Evolutionary conservation across 2,888 invertebrate genomes (phyloP).

Genomic region (Sinelater perroti): DNA sequence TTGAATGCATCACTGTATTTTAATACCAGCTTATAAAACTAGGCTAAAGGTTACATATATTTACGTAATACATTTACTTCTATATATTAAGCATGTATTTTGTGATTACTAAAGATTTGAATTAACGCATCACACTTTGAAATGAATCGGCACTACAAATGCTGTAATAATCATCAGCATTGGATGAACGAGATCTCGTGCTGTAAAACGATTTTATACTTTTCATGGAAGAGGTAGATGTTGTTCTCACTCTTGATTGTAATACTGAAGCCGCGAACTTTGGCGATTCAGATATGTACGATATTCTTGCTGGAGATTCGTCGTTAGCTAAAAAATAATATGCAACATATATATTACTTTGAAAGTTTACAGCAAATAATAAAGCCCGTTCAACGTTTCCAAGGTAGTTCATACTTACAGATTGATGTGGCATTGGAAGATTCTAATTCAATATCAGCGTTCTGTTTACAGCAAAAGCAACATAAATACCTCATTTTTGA

Average conservation of each 20-base stretch:
- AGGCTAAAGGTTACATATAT: too few relatives aligned
- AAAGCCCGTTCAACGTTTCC: too few relatives aligned
- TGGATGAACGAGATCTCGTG: constrained; percentile 28
- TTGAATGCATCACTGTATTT: too few relatives aligned
- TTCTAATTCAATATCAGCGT: neutral
- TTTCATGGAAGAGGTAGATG: constrained; percentile 35
- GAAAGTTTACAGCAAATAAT: neutral
- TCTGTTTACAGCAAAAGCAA: constrained; percentile 28
- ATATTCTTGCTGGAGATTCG: constrained; percentile 5
- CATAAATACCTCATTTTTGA: constrained; percentile 24
- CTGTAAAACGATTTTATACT: constrained; percentile 41
- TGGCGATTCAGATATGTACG: neutral
- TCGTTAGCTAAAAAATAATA: constrained; percentile 4
- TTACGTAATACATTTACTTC: too few relatives aligned
- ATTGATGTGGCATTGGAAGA: neutral
- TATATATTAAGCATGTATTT: too few relatives aligned
- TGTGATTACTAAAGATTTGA: too few relatives aligned
- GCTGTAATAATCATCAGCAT: constrained; percentile 37
- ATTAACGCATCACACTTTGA: neutral
- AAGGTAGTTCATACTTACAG: constrained; percentile 5
- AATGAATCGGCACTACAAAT: constrained; percentile 39
- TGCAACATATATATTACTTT: neutral
- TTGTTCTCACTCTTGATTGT: constrained; percentile 16
- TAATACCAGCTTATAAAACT: too few relatives aligned
- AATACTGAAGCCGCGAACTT: neutral